A percentile compares a stretch with the other conserved stretches of the same genome.
Conservation (phyloP, 1,140 invertebrate genomes). For the Scaptomyza hsui region DNA sequence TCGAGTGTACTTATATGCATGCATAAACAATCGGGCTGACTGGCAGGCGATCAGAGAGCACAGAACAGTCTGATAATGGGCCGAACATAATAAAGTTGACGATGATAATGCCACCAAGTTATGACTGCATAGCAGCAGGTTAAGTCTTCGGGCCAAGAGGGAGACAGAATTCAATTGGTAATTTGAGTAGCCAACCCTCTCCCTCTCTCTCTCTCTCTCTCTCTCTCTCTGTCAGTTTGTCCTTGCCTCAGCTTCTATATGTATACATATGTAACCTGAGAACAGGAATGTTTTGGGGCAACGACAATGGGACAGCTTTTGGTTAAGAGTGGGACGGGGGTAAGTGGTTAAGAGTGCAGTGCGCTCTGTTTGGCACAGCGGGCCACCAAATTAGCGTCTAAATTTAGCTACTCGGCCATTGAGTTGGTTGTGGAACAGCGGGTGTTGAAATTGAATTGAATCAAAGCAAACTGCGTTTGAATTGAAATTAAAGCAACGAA, state of each 20-base stretch:
- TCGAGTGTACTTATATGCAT: background rate
- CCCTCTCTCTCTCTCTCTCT: slow-evolving; percentile 16
- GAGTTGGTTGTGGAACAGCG: slow-evolving; percentile 39
- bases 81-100: slow-evolving; percentile 45
- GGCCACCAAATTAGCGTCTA: slow-evolving; percentile 76
- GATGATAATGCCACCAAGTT: slow-evolving; percentile 53
- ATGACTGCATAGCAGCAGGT: slow-evolving; percentile 45
- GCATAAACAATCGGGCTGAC: background rate
- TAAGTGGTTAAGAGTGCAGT: background rate
- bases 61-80: slow-evolving; percentile 28
- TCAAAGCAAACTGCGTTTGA: slow-evolving; percentile 8
- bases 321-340: no score
- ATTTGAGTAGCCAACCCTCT: slow-evolving; percentile 50
- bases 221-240: background rate
- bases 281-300: slow-evolving; percentile 29
- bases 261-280: slow-evolving; percentile 32
- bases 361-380: slow-evolving; percentile 50
- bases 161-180: slow-evolving; percentile 57
- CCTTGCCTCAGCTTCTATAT: background rate
- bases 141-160: slow-evolving; percentile 3
- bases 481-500: background rate
- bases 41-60: slow-evolving; percentile 3
- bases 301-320: slow-evolving; percentile 30
- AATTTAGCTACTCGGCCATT: slow-evolving; percentile 75
- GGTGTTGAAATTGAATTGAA: slow-evolving; percentile 23